Evolutionary conservation across 1,140 invertebrate genomes (phyloP).

Genomic region (Leptinotarsa lineolata): DNA sequence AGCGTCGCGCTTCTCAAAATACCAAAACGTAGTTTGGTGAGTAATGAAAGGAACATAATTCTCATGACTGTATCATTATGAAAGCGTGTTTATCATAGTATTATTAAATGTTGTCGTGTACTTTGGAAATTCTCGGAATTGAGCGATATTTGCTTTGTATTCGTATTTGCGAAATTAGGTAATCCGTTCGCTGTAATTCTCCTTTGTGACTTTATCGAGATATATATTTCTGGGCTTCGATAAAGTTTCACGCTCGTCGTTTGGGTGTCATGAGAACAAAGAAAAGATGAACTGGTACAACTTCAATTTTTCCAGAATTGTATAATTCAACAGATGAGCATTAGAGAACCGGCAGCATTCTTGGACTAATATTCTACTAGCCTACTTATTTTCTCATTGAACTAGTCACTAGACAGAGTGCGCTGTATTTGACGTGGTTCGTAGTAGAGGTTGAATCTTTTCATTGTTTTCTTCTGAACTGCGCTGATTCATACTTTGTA

Average conservation of each 20-base stretch:
- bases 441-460: background rate
- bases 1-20: constrained; percentile 18
- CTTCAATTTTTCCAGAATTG: background rate
- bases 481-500: constrained; percentile 16
- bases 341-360: constrained; percentile 34
- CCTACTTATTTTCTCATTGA: constrained; percentile 43
- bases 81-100: constrained; percentile 2
- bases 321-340: constrained; percentile 2
- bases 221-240: constrained; percentile 32
- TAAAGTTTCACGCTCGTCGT: background rate
- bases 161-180: constrained; percentile 2
- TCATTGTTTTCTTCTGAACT: constrained; percentile 22
- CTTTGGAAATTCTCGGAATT: background rate
- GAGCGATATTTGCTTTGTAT: constrained; percentile 1
- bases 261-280: background rate
- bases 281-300: background rate
- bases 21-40: constrained; percentile 9
- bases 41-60: constrained; percentile 10
- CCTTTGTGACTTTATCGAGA: constrained; percentile 25
- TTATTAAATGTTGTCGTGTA: background rate
- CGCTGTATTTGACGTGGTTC: background rate
- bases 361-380: constrained; percentile 51
- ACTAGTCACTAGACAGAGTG: constrained; percentile 11
- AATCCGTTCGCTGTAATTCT: background rate
- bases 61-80: constrained; percentile 4